Percentiles rank a stretch among this genome's conserved stretches.
Conservation (phyloP, 1,140 invertebrate species). For the Drosophila parabipectinata region DNA sequence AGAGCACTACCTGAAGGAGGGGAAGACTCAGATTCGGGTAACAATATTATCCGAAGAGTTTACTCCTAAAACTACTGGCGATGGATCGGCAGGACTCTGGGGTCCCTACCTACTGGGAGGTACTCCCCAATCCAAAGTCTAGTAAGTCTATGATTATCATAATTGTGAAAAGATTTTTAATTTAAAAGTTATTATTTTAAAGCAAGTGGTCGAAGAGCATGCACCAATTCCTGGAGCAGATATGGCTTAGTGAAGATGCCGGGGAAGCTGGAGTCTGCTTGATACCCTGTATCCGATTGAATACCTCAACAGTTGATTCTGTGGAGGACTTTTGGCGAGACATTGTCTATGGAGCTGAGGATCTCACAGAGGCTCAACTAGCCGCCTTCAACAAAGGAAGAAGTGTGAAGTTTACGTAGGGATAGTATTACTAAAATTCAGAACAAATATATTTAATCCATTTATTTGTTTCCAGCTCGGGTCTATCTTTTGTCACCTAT, state of each 20-base stretch:
- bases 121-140: slow-evolving; percentile 86
- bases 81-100: slow-evolving; percentile 91
- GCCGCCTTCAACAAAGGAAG: slow-evolving; percentile 84
- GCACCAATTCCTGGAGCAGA: slow-evolving; percentile 86
- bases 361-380: slow-evolving; percentile 85
- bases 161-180: not conserved
- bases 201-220: slow-evolving; percentile 88
- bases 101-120: slow-evolving; percentile 87
- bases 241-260: slow-evolving; percentile 87
- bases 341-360: slow-evolving; percentile 86
- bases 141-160: slow-evolving; percentile 83
- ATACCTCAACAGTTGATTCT: slow-evolving; percentile 55
- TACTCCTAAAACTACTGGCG: slow-evolving; percentile 90
- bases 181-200: not conserved
- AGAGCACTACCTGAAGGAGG: slow-evolving; percentile 55
- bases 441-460: not conserved
- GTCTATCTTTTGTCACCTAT: slow-evolving; percentile 87
- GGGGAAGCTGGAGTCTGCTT: slow-evolving; percentile 86
- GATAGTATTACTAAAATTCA: not conserved
- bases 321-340: slow-evolving; percentile 85
- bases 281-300: slow-evolving; percentile 86
- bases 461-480: slow-evolving; percentile 84
- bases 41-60: slow-evolving; percentile 88
- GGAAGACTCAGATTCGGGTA: slow-evolving; percentile 83
- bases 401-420: slow-evolving; percentile 85